Evolutionary conservation across 2,797 vertebrate species (phyloP).

Genomic region (Ambastaia sidthimunki): DNA sequence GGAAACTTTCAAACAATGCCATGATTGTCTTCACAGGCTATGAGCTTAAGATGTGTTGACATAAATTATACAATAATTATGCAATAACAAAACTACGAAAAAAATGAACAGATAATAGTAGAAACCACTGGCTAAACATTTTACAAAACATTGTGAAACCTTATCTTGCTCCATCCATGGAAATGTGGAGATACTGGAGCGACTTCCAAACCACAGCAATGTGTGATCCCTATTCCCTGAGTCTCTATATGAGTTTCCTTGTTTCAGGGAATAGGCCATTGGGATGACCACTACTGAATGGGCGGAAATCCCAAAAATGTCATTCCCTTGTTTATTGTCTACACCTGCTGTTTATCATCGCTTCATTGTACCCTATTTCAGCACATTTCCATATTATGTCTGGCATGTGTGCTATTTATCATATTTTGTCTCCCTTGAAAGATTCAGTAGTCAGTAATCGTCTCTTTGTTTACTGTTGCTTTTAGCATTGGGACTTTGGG

Average conservation of each 20-base stretch:
- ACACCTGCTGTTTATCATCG: conserved; percentile 28
- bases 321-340: conserved; percentile 28
- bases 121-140: conserved; percentile 24
- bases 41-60: conserved; percentile 20
- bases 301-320: conserved; percentile 17
- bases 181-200: conserved; percentile 36
- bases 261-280: conserved; percentile 11
- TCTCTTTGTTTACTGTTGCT: neutral
- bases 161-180: conserved; percentile 18
- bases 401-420: neutral
- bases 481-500: neutral
- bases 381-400: conserved; percentile 7
- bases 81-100: conserved; percentile 8
- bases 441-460: neutral
- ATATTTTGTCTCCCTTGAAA: conserved; percentile 8
- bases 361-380: conserved; percentile 13
- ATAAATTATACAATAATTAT: conserved; percentile 23
- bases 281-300: conserved; percentile 18
- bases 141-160: conserved; percentile 29
- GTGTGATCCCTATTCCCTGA: conserved; percentile 28
- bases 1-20: neutral
- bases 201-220: conserved; percentile 39
- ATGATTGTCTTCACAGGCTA: conserved; percentile 23
- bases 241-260: conserved; percentile 20
- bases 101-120: conserved; percentile 19